Base-by-base conservation (phyloP, 2,113 vertebrate genomes). In the Pomatorhinus ruficollis region DNA sequence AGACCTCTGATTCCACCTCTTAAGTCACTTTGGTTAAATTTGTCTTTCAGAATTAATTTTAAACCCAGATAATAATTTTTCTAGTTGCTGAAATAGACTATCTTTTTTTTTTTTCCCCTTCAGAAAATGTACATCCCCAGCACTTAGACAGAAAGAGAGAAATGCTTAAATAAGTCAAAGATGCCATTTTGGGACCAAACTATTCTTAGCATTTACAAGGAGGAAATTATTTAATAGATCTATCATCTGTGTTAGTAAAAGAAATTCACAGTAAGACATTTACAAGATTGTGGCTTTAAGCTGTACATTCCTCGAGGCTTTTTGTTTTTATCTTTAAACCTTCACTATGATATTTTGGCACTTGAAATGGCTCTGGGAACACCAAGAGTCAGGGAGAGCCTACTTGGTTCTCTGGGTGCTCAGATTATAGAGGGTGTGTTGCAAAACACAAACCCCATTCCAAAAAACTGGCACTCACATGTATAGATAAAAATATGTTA, bases 1-100 rank as follows among this genome's bases (percentile, higher is more conserved):
- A 91, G 70, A 60, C 9, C 24, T 84, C 45, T 33, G 40, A 27
- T 87, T 94, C 69, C 10, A 59, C 13, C 64, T 81, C 64, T 45
- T 39, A 63, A 86, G 64, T 74, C 30, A n/a, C 42, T 89, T 74
- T 18, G 20, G 24, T 75, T 84, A 87, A 66, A 91, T 89, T 87
- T 66, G 30, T 63, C 47, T 93, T 87, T 70, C 47, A 40, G 64
- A 94, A 93, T 66, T 75, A 78, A 75, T 94, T 87, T 91, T 81
- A 84, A 91, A 89, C 42, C 5, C 21, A 87, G 53, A 90, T 24
- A 52, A 17, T 75, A 78, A 4, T 52, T 87, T 56, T 85, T 83
- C 31, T 69, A 40, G 40, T 60, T 76, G 40, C 47, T 84, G 53
- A 83, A 91, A 57, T 47, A 83, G 11, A 7, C 12, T 44, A 3